Evolutionary conservation across 2,888 invertebrate genomes (phyloP).

Genomic region (Cylindroiulus punctatus): DNA sequence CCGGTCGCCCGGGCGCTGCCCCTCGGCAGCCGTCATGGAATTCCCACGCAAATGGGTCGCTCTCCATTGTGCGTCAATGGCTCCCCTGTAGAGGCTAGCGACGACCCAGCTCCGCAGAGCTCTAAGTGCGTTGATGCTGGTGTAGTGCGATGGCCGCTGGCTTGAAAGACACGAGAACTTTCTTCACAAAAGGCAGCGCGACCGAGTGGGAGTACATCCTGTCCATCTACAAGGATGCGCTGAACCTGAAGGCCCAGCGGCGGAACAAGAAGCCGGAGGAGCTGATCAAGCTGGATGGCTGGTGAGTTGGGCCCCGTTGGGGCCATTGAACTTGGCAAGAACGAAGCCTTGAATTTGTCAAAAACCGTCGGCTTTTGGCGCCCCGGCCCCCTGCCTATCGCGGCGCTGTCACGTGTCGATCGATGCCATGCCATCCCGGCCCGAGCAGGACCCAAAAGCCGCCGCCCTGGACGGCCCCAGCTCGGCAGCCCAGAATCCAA

Average conservation of each 20-base stretch:
- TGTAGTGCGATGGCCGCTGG: slow-evolving; percentile 39
- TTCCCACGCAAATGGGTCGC: no score
- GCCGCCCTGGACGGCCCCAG: background rate
- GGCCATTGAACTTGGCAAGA: slow-evolving; percentile 39
- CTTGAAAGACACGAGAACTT: slow-evolving; percentile 85
- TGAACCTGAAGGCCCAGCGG: slow-evolving; percentile 88
- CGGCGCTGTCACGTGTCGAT: slow-evolving; percentile 74
- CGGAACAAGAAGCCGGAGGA: slow-evolving; percentile 93
- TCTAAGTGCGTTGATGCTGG: no score
- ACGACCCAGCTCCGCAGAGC: no score
- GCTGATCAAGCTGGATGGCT: slow-evolving; percentile 92
- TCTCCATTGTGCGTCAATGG: no score
- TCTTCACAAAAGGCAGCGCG: slow-evolving; percentile 87
- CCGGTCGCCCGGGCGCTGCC: no score
- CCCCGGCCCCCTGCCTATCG: slow-evolving; percentile 54
- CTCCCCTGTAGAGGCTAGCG: no score
- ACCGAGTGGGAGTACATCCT: slow-evolving; percentile 87
- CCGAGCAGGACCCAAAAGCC: background rate
- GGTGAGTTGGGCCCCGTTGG: slow-evolving; percentile 73
- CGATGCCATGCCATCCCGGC: slow-evolving; percentile 70
- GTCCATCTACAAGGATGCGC: slow-evolving; percentile 89
- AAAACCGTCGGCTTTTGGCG: slow-evolving; percentile 50
- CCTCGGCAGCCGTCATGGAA: no score
- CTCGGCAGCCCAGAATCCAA: background rate
- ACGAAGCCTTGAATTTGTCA: slow-evolving; percentile 15